phyloP scores from a whole-genome alignment of 2,113 vertebrate species.

The Agelaius phoeniceus region DNA sequence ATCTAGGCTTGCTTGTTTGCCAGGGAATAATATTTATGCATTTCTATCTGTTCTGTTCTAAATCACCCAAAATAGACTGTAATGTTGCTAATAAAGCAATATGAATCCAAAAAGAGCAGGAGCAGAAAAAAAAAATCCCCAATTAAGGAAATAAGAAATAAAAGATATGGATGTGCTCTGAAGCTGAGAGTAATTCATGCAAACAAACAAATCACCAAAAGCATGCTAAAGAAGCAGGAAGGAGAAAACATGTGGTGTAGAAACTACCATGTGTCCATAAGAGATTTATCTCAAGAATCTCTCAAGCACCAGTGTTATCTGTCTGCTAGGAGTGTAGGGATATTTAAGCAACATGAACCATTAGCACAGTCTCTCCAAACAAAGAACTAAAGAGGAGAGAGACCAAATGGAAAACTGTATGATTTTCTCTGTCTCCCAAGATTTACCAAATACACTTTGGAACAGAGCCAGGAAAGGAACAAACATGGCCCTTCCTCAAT shows the following conservation, averaged over 20 bases:
- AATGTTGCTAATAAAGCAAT: conserved; percentile 1
- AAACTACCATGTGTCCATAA: background rate
- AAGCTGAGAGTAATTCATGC: background rate
- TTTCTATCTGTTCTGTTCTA: conserved; percentile 23
- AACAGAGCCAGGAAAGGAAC: background rate
- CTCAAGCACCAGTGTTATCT: background rate
- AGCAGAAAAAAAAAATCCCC: background rate
- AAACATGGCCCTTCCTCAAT: accelerated
- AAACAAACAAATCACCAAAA: conserved; percentile 22
- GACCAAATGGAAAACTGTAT: accelerated
- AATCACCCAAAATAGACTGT: conserved; percentile 18
- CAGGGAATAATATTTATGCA: background rate
- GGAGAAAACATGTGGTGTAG: background rate
- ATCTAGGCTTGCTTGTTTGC: conserved; percentile 10
- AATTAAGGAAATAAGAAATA: conserved; percentile 1
- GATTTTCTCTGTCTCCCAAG: background rate
- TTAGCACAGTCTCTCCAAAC: background rate
- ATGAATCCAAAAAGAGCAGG: background rate
- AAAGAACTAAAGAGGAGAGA: background rate
- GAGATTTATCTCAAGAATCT: background rate
- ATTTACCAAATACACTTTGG: background rate
- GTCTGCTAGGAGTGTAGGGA: background rate
- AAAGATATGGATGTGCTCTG: background rate
- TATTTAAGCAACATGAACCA: background rate
- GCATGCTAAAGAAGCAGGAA: background rate